Base-by-base conservation (phyloP, 2,797 vertebrate genomes). In the Microchirus variegatus region DNA sequence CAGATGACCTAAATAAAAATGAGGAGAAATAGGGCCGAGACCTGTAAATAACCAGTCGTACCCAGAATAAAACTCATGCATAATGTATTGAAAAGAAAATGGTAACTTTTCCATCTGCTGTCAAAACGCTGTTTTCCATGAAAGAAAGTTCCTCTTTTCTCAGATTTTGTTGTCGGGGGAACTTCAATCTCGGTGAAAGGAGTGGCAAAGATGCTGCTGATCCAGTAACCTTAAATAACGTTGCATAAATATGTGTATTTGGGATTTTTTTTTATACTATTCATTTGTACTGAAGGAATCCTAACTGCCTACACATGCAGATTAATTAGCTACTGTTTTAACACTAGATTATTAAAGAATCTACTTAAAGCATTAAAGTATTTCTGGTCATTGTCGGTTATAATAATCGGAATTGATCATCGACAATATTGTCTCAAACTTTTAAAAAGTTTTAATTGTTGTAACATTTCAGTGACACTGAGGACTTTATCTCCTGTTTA, bases 71-170 rank as follows among this genome's bases (percentile, higher is more conserved):
- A 81, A 70, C 71, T 0, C 17, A 6, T 90, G 69, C 80, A 88
- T 89, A 59, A 88, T 90, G 90, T 73, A 91, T 90, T 59, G 48
- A 77, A 77, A 75, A 58, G 56, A 77, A 65, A 78, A 84, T 68
- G 63, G 72, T 58, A 67, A 75, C 59, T 54, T 77, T 66, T 73
- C 72, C 69, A 58, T 78, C 51, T 72, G 70, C 82, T 57, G 45
- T 82, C 70, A 72, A 68, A 19, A 62, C 50, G 68, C 46, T 58
- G 31, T 77, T 73, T 77, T 63, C 60, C 63, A 46, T 26, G 13
- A 52, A 61, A 48, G 35, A 70, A 61, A 41, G 51, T 75, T 53
- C 13, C 10, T 14, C 66, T 64, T 45, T 49, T 63, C 68, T 55
- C 47, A 42, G 26, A 57, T 61, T 35, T 37, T 49, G 53, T 31